Evolutionary conservation across 2,888 invertebrate genomes (phyloP), one percentile per base, ranked within the genome.

Genomic region (Nasonovia ribisnigri): DNA sequence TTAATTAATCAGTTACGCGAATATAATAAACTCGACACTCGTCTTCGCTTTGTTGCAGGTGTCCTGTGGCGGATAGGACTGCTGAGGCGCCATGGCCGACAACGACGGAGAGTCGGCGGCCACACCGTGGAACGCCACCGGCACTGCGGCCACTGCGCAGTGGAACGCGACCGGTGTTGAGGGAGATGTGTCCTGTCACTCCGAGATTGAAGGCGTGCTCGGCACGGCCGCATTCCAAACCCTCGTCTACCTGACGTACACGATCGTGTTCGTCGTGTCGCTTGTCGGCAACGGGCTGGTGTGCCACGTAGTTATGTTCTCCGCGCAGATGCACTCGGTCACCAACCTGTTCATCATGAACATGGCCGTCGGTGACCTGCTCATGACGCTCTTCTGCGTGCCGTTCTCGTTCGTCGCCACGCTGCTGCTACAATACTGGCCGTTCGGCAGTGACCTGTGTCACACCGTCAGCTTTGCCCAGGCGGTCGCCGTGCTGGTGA

Each of bases 271-370:
- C 95, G 95, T 97, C 29, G 96, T 97, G 88, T 97, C 98, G 0
- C 96, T 98, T 26, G 95, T 97, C 13, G 98, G 98, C 36, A 98
- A 98, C 95, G 97, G 97, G 91, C 96, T 97, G 90, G 98, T 99
- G 46, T 98, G 98, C 95, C 98, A 98, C 95, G 98, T 98, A 48
- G 98, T 99, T 0, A 96, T 97, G 95, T 97, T 97, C 8, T 97
- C 97, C 29, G 97, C 98, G 0, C 97, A 98, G 84, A 98, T 99
- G 98, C 97, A 98, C 95, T 98, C 98, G 0, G 98, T 99, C 6
- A 99, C 99, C 86, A 99, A 99, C 96, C 98, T 97, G 96, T 98
- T 99, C 96, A 98, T 99, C 95, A 97, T 98, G 95, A 98, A 98
- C 96, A 96, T 99, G 95, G 98, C 99, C 0, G 96, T 98, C 84